Percentiles rank a stretch among this genome's conserved stretches.
These are phyloP conservation scores for Tricholaema leucomelas DNA, from an alignment of 2,113 vertebrate genomes.

Conservation along the genomic window DNA sequence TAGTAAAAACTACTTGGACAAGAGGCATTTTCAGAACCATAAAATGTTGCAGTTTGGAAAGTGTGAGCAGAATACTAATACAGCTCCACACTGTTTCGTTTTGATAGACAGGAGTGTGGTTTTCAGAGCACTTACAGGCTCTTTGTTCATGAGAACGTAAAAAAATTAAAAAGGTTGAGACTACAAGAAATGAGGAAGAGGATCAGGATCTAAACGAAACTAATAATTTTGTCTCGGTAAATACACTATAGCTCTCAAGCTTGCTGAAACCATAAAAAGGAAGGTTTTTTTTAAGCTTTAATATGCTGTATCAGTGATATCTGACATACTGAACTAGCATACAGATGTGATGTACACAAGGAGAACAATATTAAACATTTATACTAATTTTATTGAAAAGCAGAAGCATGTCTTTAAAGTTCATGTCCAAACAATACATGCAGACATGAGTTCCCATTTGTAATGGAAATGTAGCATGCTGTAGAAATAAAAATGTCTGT, in stretches of 20 bases:
- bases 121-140: neutral
- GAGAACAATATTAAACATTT: neutral
- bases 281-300: neutral
- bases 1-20: neutral
- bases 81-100: neutral
- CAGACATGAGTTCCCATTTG: neutral
- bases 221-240: neutral
- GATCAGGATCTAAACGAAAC: neutral
- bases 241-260: neutral
- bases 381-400: neutral
- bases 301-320: neutral
- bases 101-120: neutral
- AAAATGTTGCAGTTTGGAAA: neutral
- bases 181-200: neutral
- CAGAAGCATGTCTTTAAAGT: neutral
- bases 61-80: neutral
- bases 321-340: neutral
- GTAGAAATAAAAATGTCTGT: neutral
- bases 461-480: accelerated
- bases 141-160: neutral
- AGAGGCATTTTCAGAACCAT: neutral
- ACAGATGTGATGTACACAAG: neutral
- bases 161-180: neutral
- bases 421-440: neutral
- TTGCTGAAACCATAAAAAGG: neutral